Conservation (phyloP, 1,140 invertebrate genomes). For the Drosophila aff. region DNA sequence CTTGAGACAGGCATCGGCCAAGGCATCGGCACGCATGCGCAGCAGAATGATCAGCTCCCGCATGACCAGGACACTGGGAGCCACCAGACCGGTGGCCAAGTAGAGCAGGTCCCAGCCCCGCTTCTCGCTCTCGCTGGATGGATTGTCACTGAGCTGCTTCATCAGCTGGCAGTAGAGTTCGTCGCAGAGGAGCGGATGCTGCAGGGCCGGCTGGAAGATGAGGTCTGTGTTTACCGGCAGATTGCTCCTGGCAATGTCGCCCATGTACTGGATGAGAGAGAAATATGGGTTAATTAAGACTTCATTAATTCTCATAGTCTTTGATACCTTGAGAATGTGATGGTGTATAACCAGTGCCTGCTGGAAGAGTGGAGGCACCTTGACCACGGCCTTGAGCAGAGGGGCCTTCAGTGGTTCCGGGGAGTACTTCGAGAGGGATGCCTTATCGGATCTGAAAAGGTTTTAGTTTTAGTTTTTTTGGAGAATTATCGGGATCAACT, state of each 20-base stretch:
- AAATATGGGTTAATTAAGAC: neutral
- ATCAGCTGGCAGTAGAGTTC: slow-evolving; percentile 98
- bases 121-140: slow-evolving; percentile 92
- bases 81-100: slow-evolving; percentile 94
- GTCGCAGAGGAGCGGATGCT: slow-evolving; percentile 92
- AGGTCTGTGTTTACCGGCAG: slow-evolving; percentile 91
- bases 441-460: slow-evolving; percentile 65
- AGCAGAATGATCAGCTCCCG: slow-evolving; percentile 90
- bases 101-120: slow-evolving; percentile 97
- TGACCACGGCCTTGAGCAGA: slow-evolving; percentile 92
- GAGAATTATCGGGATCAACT: neutral
- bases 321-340: slow-evolving; percentile 92
- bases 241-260: slow-evolving; percentile 92
- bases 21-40: slow-evolving; percentile 90
- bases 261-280: slow-evolving; percentile 90
- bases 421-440: slow-evolving; percentile 93
- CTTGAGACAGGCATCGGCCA: slow-evolving; percentile 93
- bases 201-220: slow-evolving; percentile 93
- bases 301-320: no score
- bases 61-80: slow-evolving; percentile 88
- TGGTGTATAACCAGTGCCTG: slow-evolving; percentile 91
- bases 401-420: slow-evolving; percentile 94
- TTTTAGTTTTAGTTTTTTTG: neutral
- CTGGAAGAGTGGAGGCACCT: slow-evolving; percentile 91
- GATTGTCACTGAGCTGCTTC: slow-evolving; percentile 96